Base-by-base conservation (phyloP, 2,113 vertebrate genomes). In the Andinoacara biseriatus region DNA sequence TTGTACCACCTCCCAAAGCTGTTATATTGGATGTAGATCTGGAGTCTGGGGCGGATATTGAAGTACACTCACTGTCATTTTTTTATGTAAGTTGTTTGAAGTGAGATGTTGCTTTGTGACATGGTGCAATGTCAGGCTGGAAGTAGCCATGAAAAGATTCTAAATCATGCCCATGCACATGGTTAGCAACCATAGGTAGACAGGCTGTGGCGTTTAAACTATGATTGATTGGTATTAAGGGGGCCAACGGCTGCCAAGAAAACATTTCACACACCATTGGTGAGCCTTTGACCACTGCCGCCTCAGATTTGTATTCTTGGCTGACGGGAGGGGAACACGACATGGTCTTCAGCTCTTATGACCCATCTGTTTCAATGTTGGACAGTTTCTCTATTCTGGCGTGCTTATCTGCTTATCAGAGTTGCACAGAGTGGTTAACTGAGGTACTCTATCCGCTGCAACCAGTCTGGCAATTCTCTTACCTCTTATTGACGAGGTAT, bases 151-250 rank as follows among this genome's bases (percentile, higher is more conserved):
- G 17, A 31, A 31, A 69, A 49, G 43, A 72, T 72, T 31, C 17
- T 7, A 72, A 52, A 72, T 72, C 46, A 31, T 52, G 10, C 49
- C 65, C 26, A 9, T 52, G 31, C 26, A n/a, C 26, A 31, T 72
- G 26, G 46, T 72, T 33, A 18, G 18, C 26, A n/a, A 52, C 56
- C 43, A 24, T 18, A 72, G 43, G 11, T 33, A 33, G 35, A 33
- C 29, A 7, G 65, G 22, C 67, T 74, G 65, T 38, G 65, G 79
- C 29, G 33, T 54, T 54, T 72, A 54, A 81, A 57, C n/a, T 58
- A 81, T 61, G 58, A 72, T 29, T 54, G 65, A 74, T 26, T 54
- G 38, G 67, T 72, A 54, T 54, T 72, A 72, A 72, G n/a, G 7
- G 24, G 22, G 17, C 35, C 24, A 22, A 58, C 72, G 11, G 8